Evolutionary conservation across 2,888 invertebrate genomes (phyloP).

Genomic region (Sipunculus nudus): DNA sequence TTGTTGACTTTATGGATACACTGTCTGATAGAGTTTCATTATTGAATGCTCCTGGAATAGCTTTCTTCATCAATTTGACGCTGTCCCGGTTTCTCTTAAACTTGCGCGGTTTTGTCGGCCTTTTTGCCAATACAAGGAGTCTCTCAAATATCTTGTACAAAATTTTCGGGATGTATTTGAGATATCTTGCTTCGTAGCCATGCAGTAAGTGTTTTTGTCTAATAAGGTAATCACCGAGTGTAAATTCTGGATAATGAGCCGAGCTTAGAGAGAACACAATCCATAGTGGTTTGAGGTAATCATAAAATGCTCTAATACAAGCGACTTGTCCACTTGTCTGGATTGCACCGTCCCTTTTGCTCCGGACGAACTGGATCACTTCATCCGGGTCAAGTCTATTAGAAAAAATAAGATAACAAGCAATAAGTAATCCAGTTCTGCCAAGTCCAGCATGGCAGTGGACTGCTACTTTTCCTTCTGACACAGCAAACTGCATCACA

Average conservation of each 20-base stretch:
- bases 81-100: conserved; percentile 12
- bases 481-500: conserved; percentile 84
- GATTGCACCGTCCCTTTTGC: conserved; percentile 76
- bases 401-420: conserved; percentile 85
- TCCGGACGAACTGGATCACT: conserved; percentile 81
- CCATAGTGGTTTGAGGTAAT: conserved; percentile 78
- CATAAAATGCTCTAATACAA: conserved; percentile 83
- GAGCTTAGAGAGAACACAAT: no score
- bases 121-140: conserved; percentile 70
- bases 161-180: conserved; percentile 83
- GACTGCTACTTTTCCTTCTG: conserved; percentile 81
- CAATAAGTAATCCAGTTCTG: conserved; percentile 86
- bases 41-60: conserved; percentile 2
- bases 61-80: not conserved
- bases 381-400: conserved; percentile 80
- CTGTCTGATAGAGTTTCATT: no score
- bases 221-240: conserved; percentile 76
- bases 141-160: conserved; percentile 82
- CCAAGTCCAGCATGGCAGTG: conserved; percentile 83
- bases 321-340: conserved; percentile 85
- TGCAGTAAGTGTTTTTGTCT: conserved; percentile 79
- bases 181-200: conserved; percentile 80
- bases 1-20: no score
- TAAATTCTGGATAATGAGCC: no score
- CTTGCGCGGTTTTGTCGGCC: no score